These are phyloP conservation scores for Ridgeia piscesae DNA, from an alignment of 1,140 invertebrate genomes.

Conservation along the genomic window DNA sequence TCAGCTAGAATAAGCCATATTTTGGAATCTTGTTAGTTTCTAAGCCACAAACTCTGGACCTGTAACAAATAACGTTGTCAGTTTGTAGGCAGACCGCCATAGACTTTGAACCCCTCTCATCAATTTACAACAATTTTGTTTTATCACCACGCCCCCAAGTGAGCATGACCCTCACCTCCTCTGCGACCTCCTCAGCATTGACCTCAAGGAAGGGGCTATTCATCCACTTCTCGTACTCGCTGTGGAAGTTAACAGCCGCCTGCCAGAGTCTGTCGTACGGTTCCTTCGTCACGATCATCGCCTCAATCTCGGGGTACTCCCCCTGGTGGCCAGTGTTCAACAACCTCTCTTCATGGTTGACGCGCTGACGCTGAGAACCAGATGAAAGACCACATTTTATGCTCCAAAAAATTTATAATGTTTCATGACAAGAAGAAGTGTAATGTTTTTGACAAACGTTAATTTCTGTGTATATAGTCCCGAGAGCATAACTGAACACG, in stretches of 20 bases:
- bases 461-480: too few species aligned
- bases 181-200: slow-evolving; percentile 79
- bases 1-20: too few species aligned
- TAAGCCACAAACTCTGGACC: too few species aligned
- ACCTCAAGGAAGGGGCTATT: slow-evolving; percentile 75
- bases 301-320: slow-evolving; percentile 72
- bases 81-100: too few species aligned
- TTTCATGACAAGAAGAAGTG: too few species aligned
- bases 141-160: not conserved
- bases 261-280: slow-evolving; percentile 90
- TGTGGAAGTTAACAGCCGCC: slow-evolving; percentile 81
- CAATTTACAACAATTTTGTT: not conserved
- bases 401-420: too few species aligned
- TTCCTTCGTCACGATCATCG: slow-evolving; percentile 76
- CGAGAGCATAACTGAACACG: too few species aligned
- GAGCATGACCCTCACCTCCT: slow-evolving; percentile 55
- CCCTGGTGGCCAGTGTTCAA: slow-evolving; percentile 83
- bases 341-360: slow-evolving; percentile 75
- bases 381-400: not conserved
- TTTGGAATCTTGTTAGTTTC: too few species aligned
- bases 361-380: slow-evolving; percentile 47
- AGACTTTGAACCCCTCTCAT: too few species aligned
- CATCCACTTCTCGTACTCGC: slow-evolving; percentile 70
- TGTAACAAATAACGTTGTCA: too few species aligned
- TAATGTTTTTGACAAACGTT: too few species aligned